Conservation (phyloP, 2,797 vertebrate genomes). For the Acrocephalus scirpaceus region DNA sequence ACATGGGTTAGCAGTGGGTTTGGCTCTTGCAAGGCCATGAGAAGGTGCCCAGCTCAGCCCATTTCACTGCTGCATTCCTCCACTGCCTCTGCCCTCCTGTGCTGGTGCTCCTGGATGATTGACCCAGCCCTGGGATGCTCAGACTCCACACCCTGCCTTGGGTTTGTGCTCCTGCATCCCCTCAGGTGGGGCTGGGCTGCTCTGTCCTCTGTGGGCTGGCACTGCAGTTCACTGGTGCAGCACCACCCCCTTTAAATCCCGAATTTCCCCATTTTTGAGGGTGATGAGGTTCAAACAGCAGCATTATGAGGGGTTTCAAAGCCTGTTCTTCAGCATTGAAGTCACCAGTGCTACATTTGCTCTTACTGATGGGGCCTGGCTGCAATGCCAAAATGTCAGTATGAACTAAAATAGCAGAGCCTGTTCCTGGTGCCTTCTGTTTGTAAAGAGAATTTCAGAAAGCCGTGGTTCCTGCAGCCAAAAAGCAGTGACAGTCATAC, state of each 20-base stretch:
- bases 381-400: not conserved
- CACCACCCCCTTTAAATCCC: not conserved
- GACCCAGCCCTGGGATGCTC: not conserved
- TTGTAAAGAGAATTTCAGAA: not conserved
- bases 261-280: fast-evolving
- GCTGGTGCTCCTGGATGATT: not conserved
- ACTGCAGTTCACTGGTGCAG: not conserved
- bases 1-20: not conserved
- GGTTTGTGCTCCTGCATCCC: not conserved
- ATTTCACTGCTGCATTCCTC: not conserved
- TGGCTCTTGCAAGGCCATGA: not conserved
- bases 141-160: fast-evolving
- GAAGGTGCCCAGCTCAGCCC: not conserved
- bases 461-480: not conserved
- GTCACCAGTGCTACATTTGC: not conserved
- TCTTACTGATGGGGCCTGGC: not conserved
- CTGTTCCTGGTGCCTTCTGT: not conserved
- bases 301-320: not conserved
- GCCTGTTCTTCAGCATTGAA: not conserved
- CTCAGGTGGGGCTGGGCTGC: not conserved
- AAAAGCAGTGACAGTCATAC: not conserved
- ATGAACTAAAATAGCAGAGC: not conserved
- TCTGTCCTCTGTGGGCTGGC: not conserved
- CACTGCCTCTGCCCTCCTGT: not conserved
- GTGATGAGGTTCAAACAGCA: not conserved